phyloP scores from a whole-genome alignment of 2,888 invertebrate species.

The Dicyrtoma fusca region DNA sequence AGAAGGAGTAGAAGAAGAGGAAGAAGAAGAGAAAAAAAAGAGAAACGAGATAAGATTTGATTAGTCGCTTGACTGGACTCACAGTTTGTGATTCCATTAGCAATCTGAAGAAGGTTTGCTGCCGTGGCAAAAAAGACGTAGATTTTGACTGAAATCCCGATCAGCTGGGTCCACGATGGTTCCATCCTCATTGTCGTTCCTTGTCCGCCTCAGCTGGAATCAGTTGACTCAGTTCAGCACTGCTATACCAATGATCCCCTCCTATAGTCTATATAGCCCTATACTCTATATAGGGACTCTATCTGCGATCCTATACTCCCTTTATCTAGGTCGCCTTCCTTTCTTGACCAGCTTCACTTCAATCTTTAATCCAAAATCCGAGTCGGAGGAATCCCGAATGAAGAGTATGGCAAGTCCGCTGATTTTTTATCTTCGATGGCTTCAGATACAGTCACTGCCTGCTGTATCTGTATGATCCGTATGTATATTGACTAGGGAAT shows the following conservation, averaged over 20 bases:
- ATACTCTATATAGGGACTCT: neutral
- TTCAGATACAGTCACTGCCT: too few species aligned
- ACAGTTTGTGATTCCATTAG: conserved; percentile 53
- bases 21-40: neutral
- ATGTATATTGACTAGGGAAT: too few species aligned
- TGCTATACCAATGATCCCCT: neutral
- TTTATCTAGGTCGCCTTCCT: conserved; percentile 25
- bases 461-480: too few species aligned
- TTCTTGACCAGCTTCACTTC: conserved; percentile 29
- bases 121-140: conserved; percentile 26
- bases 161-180: neutral
- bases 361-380: conserved; percentile 12
- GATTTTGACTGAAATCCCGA: conserved; percentile 8
- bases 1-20: conserved; percentile 4
- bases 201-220: too few species aligned
- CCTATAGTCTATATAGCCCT: neutral
- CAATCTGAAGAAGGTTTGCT: conserved; percentile 28
- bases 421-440: too few species aligned
- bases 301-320: neutral
- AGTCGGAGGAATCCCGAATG: neutral
- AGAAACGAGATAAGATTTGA: conserved; percentile 43
- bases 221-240: neutral
- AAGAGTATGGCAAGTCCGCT: too few species aligned
- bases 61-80: conserved; percentile 52
- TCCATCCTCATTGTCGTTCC: too few species aligned